Percentiles rank a stretch among this genome's conserved stretches.
These are phyloP conservation scores for Mastigias papua DNA, from an alignment of 30 jellyfish, hydroid and myxozoan genomes.

Conservation along the genomic window DNA sequence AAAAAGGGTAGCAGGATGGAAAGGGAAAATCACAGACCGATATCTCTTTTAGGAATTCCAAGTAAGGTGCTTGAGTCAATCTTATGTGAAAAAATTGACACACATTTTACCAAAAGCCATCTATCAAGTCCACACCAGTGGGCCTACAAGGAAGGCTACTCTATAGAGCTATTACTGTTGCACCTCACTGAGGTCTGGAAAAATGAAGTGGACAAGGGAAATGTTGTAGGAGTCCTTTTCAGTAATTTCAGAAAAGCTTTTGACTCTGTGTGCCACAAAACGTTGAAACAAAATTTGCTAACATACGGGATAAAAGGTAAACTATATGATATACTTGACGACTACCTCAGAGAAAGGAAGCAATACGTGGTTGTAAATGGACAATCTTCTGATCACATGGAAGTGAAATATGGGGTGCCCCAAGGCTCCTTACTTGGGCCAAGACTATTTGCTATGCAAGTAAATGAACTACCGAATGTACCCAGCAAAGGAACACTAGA, in stretches of 20 bases:
- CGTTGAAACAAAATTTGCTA: no score
- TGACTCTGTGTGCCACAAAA: no score
- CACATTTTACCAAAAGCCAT: conserved; percentile 22
- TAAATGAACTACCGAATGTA: no score
- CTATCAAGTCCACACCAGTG: conserved; percentile 48
- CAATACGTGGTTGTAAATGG: no score
- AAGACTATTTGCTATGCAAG: no score
- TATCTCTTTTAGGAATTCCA: conserved; percentile 47
- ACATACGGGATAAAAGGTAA: conserved; percentile 37
- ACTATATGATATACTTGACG: no score
- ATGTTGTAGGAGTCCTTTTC: conserved; percentile 33
- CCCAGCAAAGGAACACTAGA: no score
- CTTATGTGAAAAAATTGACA: conserved; percentile 47
- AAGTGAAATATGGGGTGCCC: conserved; percentile 41
- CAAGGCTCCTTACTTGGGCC: conserved; percentile 52
- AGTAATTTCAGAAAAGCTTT: conserved; percentile 23
- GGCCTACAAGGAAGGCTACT: no score
- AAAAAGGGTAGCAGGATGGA: not conserved
- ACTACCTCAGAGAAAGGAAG: no score
- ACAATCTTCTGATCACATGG: not conserved
- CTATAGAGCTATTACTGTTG: no score
- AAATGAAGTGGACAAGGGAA: no score
- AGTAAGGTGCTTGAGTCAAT: conserved; percentile 56
- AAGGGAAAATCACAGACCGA: conserved; percentile 50
- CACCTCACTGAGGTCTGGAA: no score